Base-by-base conservation (phyloP, 2,113 vertebrate genomes). In the Etheostoma spectabile region DNA sequence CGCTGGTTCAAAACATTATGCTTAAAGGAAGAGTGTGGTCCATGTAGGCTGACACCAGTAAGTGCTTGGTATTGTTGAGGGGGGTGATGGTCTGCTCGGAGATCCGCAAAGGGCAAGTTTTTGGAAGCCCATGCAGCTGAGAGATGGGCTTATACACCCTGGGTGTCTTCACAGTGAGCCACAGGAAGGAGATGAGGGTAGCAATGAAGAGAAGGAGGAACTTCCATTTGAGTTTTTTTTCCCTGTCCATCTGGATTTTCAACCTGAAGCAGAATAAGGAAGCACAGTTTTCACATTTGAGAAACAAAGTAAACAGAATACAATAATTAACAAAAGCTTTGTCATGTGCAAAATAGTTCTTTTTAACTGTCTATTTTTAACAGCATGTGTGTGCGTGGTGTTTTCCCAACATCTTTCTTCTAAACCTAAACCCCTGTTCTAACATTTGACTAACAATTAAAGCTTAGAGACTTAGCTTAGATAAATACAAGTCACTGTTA, bases 31-130 rank as follows among this genome's bases (percentile, higher is more conserved):
- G n/a, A n/a, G n/a, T n/a, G n/a, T n/a, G 27, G 74, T 96, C 96
- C 46, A 93, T 91, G 79, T 92, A 96, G 0, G 94, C 92, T 2
- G 95, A 92, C 71, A 96, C 83, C 53, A 96, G 79, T 4, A 96
- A 79, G 79, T 95, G 95, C 60, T 79, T 92, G 53, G 93, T 95
- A 67, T 74, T 84, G 18, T 72, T 76, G 66, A 96, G 77, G 1
- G 88, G 57, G 8, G 89, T 94, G 85, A 96, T 95, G 63, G 30
- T 86, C 7, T 64, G 1, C 5, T 56, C 0, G 0, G 86, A 70
- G 38, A 72, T 15, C 14, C 0, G 2, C 0, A 0, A 1, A 14
- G 52, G 77, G 27, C 73, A 86, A 3, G 0, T 0, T 0, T 4
- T 0, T 5, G 2, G 7, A 24, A 7, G 0, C 1, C 3, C 0